Evolutionary conservation across 2,113 vertebrate genomes (phyloP).

Genomic region (Myotis brandtii): DNA sequence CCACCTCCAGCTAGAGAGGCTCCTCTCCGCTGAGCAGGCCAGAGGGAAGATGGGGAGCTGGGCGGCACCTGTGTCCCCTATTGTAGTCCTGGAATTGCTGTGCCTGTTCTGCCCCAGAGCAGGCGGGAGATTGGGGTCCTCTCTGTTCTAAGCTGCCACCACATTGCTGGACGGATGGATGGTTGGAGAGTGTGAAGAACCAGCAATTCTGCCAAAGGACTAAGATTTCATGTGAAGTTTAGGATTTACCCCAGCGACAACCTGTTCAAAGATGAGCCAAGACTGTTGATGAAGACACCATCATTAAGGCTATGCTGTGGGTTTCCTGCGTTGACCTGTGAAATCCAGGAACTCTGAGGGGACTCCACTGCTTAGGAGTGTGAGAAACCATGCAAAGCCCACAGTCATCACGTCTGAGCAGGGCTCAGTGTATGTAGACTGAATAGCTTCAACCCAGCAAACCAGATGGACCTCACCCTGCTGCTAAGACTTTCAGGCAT

Average conservation of each 20-base stretch:
- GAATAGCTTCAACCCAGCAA: background rate
- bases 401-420: background rate
- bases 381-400: background rate
- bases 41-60: background rate
- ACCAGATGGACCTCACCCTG: background rate
- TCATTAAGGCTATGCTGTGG: background rate
- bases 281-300: background rate
- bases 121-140: fast-evolving
- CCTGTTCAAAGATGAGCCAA: background rate
- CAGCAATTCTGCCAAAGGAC: background rate
- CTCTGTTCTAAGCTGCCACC: background rate
- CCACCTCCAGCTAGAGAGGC: too few relatives aligned
- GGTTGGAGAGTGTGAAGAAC: too few relatives aligned
- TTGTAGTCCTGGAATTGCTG: background rate
- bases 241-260: background rate
- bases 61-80: too few relatives aligned
- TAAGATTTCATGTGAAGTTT: background rate
- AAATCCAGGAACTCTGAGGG: background rate
- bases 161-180: fast-evolving
- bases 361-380: fast-evolving
- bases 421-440: fast-evolving
- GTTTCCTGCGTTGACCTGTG: background rate
- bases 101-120: background rate
- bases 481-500: background rate
- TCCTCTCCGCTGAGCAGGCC: background rate